phyloP scores from a whole-genome alignment of 2,113 vertebrate species.

The Kryptolebias marmoratus region DNA sequence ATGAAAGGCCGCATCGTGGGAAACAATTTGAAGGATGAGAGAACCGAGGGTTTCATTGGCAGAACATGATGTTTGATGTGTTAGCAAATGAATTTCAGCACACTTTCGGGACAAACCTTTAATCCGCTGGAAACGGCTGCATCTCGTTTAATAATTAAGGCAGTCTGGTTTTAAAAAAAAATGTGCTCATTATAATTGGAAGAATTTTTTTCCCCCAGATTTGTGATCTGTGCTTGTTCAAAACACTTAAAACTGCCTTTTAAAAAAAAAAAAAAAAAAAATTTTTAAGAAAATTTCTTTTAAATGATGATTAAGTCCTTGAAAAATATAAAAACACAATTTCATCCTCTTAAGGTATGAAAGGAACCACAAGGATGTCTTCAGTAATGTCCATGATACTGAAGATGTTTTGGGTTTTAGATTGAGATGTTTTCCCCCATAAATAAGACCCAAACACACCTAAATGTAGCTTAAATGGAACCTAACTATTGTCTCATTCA shows the following conservation, averaged over 20 bases:
- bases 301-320: not conserved
- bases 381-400: too few species aligned
- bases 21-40: conserved; percentile 24
- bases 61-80: conserved; percentile 2
- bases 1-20: conserved; percentile 40
- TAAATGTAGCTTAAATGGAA: too few species aligned
- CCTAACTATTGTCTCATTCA: too few species aligned
- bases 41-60: not conserved
- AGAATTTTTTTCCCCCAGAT: not conserved
- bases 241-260: not conserved
- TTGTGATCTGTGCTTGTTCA: not conserved
- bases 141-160: not conserved
- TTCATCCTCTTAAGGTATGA: too few species aligned
- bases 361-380: too few species aligned
- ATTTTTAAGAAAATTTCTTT: not conserved
- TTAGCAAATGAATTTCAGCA: conserved; percentile 4
- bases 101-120: not conserved
- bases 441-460: too few species aligned
- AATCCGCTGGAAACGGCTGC: conserved; percentile 2
- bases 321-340: too few species aligned
- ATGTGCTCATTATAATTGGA: not conserved
- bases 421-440: too few species aligned
- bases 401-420: too few species aligned
- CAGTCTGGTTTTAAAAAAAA: not conserved
- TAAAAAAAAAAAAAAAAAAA: not conserved